Percentiles rank a stretch among this genome's conserved stretches.
Conservation (phyloP, 2,797 vertebrate species). For the Phalanger gymnotis region DNA sequence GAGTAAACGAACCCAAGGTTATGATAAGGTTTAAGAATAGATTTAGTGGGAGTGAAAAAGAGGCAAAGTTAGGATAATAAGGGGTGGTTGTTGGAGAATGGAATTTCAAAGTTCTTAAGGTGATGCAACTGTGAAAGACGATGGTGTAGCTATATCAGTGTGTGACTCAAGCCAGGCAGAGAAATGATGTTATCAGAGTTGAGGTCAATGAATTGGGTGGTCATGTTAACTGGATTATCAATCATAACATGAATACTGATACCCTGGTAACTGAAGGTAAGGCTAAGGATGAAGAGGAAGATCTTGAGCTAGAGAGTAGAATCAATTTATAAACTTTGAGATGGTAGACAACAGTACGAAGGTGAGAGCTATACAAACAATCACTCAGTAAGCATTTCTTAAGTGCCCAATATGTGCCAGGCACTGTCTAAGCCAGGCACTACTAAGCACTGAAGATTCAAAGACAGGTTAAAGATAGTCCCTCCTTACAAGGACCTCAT, state of each 20-base stretch:
- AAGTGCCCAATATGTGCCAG: background rate
- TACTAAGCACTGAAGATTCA: background rate
- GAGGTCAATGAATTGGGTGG: background rate
- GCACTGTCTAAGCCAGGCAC: background rate
- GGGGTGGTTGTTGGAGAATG: background rate
- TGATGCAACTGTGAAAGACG: background rate
- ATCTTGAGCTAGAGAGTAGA: background rate
- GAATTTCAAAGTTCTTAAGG: background rate
- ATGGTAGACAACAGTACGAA: background rate
- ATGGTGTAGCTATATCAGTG: background rate
- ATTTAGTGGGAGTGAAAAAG: background rate
- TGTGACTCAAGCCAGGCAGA: background rate
- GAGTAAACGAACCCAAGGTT: background rate
- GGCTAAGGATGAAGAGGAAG: background rate
- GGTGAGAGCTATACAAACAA: background rate
- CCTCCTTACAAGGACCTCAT: background rate
- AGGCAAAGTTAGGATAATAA: background rate
- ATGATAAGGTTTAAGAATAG: background rate
- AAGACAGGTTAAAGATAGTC: background rate
- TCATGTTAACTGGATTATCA: background rate
- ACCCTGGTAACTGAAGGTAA: background rate
- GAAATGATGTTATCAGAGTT: background rate
- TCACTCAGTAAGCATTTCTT: background rate
- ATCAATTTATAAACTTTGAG: background rate
- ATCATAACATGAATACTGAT: background rate